These are phyloP conservation scores for Malurus melanocephalus DNA, from an alignment of 2,113 vertebrate genomes.

Conservation along the genomic window DNA sequence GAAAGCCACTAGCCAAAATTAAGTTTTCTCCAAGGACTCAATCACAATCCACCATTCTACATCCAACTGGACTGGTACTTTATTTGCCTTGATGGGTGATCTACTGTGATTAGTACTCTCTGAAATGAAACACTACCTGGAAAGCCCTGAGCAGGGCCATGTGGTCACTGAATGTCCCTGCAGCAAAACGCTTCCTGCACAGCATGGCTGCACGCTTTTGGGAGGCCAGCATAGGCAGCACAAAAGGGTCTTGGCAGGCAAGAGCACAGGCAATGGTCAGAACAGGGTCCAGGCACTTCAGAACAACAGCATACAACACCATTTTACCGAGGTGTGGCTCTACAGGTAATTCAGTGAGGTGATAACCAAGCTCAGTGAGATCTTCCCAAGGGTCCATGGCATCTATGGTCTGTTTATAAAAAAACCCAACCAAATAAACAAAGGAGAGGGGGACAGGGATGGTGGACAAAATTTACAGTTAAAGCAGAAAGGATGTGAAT, in stretches of 20 bases:
- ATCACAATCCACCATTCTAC: background rate
- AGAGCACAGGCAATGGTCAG: constrained; percentile 93
- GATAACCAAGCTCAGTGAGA: constrained; percentile 90
- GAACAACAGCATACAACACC: constrained; percentile 89
- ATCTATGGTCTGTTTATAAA: constrained; percentile 81
- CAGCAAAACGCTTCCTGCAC: constrained; percentile 84
- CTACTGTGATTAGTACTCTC: background rate
- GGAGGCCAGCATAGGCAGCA: constrained; percentile 82
- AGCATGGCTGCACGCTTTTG: constrained; percentile 86
- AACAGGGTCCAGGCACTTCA: constrained; percentile 95
- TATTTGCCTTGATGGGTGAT: background rate
- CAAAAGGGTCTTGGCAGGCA: constrained; percentile 90
- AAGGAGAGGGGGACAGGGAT: rapidly evolving
- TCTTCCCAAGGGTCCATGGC: constrained; percentile 91
- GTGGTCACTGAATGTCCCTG: constrained; percentile 90
- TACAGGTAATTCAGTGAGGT: constrained; percentile 88
- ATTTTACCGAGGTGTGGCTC: constrained; percentile 97
- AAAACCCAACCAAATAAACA: background rate
- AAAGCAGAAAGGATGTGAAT: background rate
- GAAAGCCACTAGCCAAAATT: background rate
- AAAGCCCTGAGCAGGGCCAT: constrained; percentile 94
- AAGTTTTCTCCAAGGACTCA: background rate
- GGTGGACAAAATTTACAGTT: background rate
- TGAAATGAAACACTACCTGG: constrained; percentile 78
- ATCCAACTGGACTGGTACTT: background rate